Conservation (phyloP, 1,140 invertebrate genomes). For the Scylla paramamosain region DNA sequence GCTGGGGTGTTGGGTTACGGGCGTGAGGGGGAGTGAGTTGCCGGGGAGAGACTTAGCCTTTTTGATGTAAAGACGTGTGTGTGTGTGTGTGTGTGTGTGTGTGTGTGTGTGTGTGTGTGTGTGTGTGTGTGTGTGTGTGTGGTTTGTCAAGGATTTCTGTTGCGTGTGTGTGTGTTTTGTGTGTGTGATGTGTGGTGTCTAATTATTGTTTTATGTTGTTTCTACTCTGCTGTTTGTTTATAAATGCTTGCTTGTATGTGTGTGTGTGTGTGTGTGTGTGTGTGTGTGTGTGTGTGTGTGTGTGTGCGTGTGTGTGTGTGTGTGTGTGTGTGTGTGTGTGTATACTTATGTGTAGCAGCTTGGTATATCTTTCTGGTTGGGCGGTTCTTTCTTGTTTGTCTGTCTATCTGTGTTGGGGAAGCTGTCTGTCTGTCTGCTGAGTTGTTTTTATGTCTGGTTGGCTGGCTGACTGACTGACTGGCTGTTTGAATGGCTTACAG, state of each 20-base stretch:
- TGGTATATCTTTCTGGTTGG: neutral
- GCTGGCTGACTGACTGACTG: conserved; percentile 1
- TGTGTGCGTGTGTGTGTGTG: conserved; percentile 31
- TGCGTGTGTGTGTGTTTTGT: no score
- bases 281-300: conserved; percentile 18
- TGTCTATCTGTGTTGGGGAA: neutral
- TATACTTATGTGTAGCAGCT: neutral
- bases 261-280: neutral
- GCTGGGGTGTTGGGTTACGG: neutral
- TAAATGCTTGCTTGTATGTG: neutral
- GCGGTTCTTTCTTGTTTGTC: neutral
- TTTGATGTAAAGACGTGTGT: neutral
- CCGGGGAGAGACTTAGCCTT: neutral
- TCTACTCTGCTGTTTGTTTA: neutral
- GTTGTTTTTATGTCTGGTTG: conserved; percentile 5
- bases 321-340: conserved; percentile 29
- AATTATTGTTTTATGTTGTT: neutral
- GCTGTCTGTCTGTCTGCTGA: neutral
- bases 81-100: neutral
- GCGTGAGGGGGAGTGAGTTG: neutral
- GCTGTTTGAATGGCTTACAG: neutral
- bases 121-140: no score
- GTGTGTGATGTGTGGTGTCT: neutral
- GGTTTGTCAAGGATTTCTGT: no score
- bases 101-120: no score